Conservation (phyloP, 2,888 invertebrate genomes). For the Lamellibrachia columna region DNA sequence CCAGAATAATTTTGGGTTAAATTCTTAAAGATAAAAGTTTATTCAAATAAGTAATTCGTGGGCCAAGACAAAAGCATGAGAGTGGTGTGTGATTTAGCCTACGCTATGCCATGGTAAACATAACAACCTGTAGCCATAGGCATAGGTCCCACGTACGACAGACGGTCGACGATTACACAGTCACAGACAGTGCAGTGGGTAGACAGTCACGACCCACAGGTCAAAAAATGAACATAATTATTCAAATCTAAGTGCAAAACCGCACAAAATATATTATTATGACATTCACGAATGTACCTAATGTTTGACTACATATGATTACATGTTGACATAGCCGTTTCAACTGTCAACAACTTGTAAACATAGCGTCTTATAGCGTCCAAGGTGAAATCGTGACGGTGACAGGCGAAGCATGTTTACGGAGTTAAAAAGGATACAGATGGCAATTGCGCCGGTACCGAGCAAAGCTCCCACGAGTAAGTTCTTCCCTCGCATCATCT, state of each 20-base stretch:
- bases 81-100: no score
- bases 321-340: not conserved
- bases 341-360: not conserved
- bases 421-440: slow-evolving; percentile 72
- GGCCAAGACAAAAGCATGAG: no score
- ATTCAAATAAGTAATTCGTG: not conserved
- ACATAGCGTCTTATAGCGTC: not conserved
- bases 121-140: no score
- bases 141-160: no score
- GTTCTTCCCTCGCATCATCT: slow-evolving; percentile 74
- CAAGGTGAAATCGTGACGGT: slow-evolving; percentile 12
- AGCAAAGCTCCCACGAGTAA: slow-evolving; percentile 75
- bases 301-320: not conserved
- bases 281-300: not conserved
- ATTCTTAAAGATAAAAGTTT: not conserved
- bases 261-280: not conserved
- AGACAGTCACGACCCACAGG: not conserved
- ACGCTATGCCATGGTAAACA: no score
- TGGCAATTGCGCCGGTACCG: slow-evolving; percentile 71
- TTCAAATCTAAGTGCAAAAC: not conserved
- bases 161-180: no score
- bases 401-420: slow-evolving; percentile 9
- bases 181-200: no score
- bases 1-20: not conserved
- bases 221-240: not conserved